A percentile compares a stretch with the other conserved stretches of the same genome.
Evolutionary conservation across 2,113 vertebrate species (phyloP).

Genomic region (Propithecus coquereli): DNA sequence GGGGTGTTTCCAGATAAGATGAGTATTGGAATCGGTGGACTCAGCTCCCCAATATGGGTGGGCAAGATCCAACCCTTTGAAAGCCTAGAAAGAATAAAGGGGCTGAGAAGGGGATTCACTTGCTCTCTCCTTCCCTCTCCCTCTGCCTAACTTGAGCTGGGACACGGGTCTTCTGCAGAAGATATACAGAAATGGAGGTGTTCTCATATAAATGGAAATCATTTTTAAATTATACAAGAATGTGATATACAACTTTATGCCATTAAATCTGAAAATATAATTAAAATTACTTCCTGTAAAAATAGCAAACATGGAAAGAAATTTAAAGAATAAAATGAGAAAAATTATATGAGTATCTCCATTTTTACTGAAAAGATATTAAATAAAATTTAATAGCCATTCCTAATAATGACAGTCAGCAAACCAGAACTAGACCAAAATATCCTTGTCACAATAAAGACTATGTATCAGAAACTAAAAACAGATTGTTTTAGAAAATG

Average conservation of each 20-base stretch:
- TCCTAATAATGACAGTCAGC: background rate
- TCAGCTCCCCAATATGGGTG: background rate
- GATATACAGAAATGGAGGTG: background rate
- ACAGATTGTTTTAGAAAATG: background rate
- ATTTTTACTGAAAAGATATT: background rate
- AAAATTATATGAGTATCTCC: background rate
- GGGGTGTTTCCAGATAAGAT: background rate
- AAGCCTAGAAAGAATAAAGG: background rate
- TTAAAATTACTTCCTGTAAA: background rate
- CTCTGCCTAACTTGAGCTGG: background rate
- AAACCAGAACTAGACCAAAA: background rate
- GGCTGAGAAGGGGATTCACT: background rate
- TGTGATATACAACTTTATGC: background rate
- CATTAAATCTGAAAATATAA: background rate
- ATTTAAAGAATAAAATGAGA: background rate
- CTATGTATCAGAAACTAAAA: background rate
- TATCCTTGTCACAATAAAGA: background rate
- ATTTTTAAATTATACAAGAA: background rate
- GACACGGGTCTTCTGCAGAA: background rate
- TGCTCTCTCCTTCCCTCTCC: background rate
- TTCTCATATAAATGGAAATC: background rate
- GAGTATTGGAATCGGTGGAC: background rate
- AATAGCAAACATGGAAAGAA: slow-evolving; percentile 10
- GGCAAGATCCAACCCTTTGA: background rate
- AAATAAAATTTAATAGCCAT: background rate